Conservation (phyloP, 1,140 invertebrate species). For the Temnothorax nylanderi region DNA sequence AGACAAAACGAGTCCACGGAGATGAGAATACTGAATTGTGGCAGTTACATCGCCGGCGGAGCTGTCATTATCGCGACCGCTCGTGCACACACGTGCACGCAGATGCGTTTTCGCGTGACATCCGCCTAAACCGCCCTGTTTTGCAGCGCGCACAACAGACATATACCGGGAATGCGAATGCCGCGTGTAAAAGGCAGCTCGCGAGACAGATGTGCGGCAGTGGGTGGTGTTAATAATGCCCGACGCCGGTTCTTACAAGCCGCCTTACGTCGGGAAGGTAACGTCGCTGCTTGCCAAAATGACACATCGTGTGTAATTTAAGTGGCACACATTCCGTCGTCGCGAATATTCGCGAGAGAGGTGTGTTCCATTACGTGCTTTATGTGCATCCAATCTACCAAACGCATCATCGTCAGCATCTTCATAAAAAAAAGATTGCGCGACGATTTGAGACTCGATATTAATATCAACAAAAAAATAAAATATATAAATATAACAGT, state of each 20-base stretch:
- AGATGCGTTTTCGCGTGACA: slow-evolving; percentile 51
- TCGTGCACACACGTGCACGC: slow-evolving; percentile 43
- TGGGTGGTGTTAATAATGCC: slow-evolving; percentile 59
- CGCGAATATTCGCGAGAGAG: slow-evolving; percentile 29
- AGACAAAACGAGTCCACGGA: slow-evolving; percentile 22
- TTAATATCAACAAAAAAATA: neutral
- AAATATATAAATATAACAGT: neutral
- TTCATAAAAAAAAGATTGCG: neutral
- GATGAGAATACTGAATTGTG: slow-evolving; percentile 30
- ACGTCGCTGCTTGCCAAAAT: slow-evolving; percentile 33
- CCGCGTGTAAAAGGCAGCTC: slow-evolving; percentile 39
- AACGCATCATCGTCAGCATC: neutral
- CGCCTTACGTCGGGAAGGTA: slow-evolving; percentile 32
- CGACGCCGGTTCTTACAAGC: slow-evolving; percentile 45
- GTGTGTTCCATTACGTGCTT: slow-evolving; percentile 1
- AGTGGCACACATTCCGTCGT: slow-evolving; percentile 9
- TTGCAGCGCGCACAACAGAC: slow-evolving; percentile 3
- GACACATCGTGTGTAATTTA: slow-evolving; percentile 47
- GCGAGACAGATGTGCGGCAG: slow-evolving; percentile 19
- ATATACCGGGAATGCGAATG: slow-evolving; percentile 16
- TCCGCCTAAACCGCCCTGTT: slow-evolving; percentile 40
- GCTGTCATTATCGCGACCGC: slow-evolving; percentile 41
- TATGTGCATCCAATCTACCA: neutral
- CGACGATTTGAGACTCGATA: neutral
- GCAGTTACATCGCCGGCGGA: slow-evolving; percentile 16